Base-by-base conservation (phyloP, 1,140 invertebrate species). In the Pantala flavescens region DNA sequence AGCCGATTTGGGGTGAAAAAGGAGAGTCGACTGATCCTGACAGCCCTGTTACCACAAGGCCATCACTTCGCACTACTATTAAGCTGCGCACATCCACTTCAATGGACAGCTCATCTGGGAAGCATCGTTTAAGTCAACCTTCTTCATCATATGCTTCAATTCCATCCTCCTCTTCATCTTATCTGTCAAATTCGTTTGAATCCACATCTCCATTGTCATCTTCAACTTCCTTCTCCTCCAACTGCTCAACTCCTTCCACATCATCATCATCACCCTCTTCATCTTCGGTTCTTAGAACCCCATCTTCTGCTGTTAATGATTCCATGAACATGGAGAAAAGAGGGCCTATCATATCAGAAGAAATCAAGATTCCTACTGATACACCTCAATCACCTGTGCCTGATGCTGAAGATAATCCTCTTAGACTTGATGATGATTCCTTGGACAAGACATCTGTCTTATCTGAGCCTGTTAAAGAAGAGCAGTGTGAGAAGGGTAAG, bases 1-100 rank as follows among this genome's bases (percentile, higher is more conserved):
- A 98, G 83, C 94, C 95, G 28, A 92, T 96, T 77, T 98, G 95
- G 95, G 95, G 96, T 75, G 90, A 95, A 80, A 93, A 91, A 81
- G 87, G 79, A 79, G 72, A 75, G 70, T 73, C 9, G 63, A 42
- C 43, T 43, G 74, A 76, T 76, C 71, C 28, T 9, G 28, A 23
- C 23, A 63, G 12, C 12, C 49, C 49, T 16, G 49, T 63, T 49
- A 73, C 72, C 16, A 49, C 70, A 71, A 76, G 79, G 77, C 83
- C 81, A 71, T 79, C 81, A 7, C 77, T 83, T 16, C 83, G 82
- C 77, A 88, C 86, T 23, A 88, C 87, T 21, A 88, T 88, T 71
- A 88, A 88, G 80, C 79, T 88, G 77, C 82, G 86, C 77, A 85
- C 85, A 14, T 85, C 85, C 73, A 85, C 86, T 75, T 84, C 83